A percentile compares a stretch with the other conserved stretches of the same genome.
phyloP scores from a whole-genome alignment of 2,113 vertebrate genomes.

The Elaphurus davidianus region DNA sequence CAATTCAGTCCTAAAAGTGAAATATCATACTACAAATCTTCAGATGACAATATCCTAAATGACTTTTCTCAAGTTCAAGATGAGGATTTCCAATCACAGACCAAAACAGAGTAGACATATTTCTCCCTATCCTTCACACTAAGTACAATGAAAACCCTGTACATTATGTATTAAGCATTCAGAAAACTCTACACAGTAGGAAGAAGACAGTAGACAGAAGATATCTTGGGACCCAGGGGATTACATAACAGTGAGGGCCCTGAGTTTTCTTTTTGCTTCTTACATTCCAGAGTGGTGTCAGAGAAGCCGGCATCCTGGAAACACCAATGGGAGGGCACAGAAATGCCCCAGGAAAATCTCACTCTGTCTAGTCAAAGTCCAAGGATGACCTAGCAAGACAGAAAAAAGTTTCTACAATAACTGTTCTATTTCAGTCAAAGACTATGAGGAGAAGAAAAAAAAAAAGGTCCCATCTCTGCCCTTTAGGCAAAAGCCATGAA shows the following conservation, averaged over 20 bases:
- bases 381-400: not conserved
- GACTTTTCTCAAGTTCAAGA: not conserved
- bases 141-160: not conserved
- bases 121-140: not conserved
- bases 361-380: not conserved
- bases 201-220: not conserved
- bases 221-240: not conserved
- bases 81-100: not conserved
- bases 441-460: not conserved
- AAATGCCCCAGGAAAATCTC: not conserved
- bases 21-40: not conserved
- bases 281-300: not conserved
- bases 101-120: not conserved
- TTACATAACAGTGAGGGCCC: not conserved
- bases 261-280: not conserved
- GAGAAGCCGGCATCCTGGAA: not conserved
- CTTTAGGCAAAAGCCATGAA: not conserved
- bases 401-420: not conserved
- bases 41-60: not conserved
- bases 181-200: not conserved
- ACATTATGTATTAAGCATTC: not conserved
- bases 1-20: not conserved
- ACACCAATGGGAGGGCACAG: not conserved
- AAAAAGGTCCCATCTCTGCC: not conserved
- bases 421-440: not conserved